Base-by-base conservation (phyloP, 2,797 vertebrate species). In the Myotis findleyi region DNA sequence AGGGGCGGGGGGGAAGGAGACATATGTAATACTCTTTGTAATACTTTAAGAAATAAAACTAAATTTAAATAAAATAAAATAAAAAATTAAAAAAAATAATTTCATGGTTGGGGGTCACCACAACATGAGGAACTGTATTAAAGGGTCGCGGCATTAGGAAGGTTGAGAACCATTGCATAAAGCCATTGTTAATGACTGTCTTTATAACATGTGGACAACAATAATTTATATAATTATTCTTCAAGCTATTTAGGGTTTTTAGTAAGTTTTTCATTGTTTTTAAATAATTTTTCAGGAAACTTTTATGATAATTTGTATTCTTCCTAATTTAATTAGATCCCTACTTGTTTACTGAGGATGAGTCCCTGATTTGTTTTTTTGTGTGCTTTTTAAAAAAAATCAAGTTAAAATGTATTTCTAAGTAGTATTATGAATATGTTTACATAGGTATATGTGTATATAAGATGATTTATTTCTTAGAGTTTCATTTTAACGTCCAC, bases 401-500 rank as follows among this genome's bases (percentile, higher is more conserved):
- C 64, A 79, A 62, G 16, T 92, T 53, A 90, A 88, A 87, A 41
- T 83, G 53, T 53, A 82, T 72, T 55, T 87, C 21, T 90, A 14
- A 62, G 16, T 83, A 41, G 62, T 55, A 5, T 88, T 83, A n/a
- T 79, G 47, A 69, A 82, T 33, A 59, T 51, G 23, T 94, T 72
- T 87, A 5, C 88, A 5, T 62, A 57, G 38, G 0, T 72, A 17
- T 33, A 4, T 86, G 9, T 91, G 33, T 68, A 6, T 57, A 33
- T 64, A 62, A 64, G 75, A 41, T 72, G 11, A 87, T 53, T 62
- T 51, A 21, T 92, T 57, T 94, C 38, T 94, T 71, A 38, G 85
- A 1, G 79, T 96, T 98, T 55, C 44, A 89, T 95, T n/a, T 55
- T 89, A 94, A 98, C 96, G 88, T 49, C n/a, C 41, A 91, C 0